Base-by-base conservation (phyloP, 2,888 invertebrate genomes). In the Alitta virens region DNA sequence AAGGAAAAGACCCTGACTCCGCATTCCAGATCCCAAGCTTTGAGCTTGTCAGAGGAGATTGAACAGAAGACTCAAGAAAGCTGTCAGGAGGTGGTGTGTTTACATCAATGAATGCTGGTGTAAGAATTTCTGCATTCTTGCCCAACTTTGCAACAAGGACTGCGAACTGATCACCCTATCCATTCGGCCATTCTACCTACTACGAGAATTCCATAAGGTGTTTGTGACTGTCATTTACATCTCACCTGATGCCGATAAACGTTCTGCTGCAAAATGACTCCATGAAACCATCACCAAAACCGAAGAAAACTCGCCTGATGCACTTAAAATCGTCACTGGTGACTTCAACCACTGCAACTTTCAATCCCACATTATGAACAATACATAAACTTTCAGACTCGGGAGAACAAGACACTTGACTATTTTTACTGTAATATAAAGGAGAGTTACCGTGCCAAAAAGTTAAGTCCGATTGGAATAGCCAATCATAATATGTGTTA, bases 301-400 rank as follows among this genome's bases (percentile, higher is more conserved):
- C n/a, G 51, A 52, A 52, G 33, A 25, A 25, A 9, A 27, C 18
- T 7, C 26, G 9, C 52, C 25, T 26, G 52, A 52, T 25, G 26
- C 26, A 9, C 18, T 25, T 2, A 52, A 52, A 27, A 16, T 52
- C 26, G 16, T 25, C 18, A 52, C 26, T 16, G 26, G 25, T 52
- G 52, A 52, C 26, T 52, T 52, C 26, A 26, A 16, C 18, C 52
- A 52, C 18, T 52, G 52, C 26, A 18, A 52, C 25, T 27, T 52
- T 14, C 26, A 25, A 7, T 52, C 18, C 52, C 52, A 3, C 26
- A 18, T 27, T 52, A 1, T 18, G 26, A 52, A 52, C 52, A 52
- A 26, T n/a, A 25, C 9, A 26, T 26, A 18, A 52, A 16, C 9
- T 52, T 25, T 27, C 26, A 23, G 18, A 52, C 26, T 25, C 7